Percentiles rank a stretch among this genome's conserved stretches.
Evolutionary conservation across 2,113 vertebrate genomes (phyloP).

Genomic region (Thunnus thynnus): DNA sequence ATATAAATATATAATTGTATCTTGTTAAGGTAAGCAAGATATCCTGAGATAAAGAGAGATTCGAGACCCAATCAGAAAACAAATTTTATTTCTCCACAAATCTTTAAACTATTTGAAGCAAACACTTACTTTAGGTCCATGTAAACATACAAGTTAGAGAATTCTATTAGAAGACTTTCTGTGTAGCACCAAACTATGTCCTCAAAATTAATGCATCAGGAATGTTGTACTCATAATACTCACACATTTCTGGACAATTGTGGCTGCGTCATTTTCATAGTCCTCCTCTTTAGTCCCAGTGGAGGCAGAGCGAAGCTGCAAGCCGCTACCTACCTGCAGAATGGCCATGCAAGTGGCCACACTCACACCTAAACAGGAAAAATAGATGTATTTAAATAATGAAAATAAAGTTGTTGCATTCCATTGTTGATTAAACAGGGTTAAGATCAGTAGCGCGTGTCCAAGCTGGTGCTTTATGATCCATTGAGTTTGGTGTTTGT

Average conservation of each 20-base stretch:
- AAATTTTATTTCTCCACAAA: background rate
- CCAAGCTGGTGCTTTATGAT: background rate
- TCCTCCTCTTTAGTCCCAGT: constrained; percentile 98
- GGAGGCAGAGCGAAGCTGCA: constrained; percentile 94
- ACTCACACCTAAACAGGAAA: constrained; percentile 89
- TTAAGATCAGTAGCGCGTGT: background rate
- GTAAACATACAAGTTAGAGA: background rate
- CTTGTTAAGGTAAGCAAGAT: background rate
- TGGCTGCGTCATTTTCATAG: constrained; percentile 98
- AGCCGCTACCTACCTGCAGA: constrained; percentile 94
- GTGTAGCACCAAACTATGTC: background rate
- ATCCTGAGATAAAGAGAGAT: background rate
- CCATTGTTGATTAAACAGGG: background rate
- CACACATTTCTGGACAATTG: constrained; percentile 99
- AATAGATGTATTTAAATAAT: background rate
- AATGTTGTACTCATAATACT: constrained; percentile 71
- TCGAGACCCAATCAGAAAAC: background rate
- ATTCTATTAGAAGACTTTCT: background rate
- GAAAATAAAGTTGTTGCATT: background rate
- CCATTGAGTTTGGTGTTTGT: background rate
- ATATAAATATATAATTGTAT: background rate
- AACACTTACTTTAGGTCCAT: no score
- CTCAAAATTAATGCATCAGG: background rate
- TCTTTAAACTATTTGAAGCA: no score
- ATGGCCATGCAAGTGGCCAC: constrained; percentile 99